Evolutionary conservation across 2,113 vertebrate genomes (phyloP), one percentile per base, ranked within the genome.

Genomic region (Bubo blakistoni): DNA sequence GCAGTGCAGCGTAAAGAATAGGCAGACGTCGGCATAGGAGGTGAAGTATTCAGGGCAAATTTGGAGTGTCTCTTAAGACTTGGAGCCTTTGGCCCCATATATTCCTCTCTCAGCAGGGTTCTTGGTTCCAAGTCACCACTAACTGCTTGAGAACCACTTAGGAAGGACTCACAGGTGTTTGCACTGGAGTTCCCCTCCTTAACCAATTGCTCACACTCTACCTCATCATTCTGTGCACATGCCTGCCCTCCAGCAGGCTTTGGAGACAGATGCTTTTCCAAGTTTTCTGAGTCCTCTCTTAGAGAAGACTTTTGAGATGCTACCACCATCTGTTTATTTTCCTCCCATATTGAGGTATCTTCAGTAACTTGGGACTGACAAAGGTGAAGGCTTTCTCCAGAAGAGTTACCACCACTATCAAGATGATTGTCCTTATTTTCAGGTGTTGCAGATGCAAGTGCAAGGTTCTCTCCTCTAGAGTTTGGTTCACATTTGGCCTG

Each of bases 1-100:
- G 98, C 98, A 0, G 98, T 98, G 82, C 97, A 97, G 34, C 98
- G 97, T 36, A 98, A 97, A 47, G 98, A 96, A 10, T 98, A 98
- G 29, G 96, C 65, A 69, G 94, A 89, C 34, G 72, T 81, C 22
- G 86, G 97, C 30, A 44, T 1, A 13, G 24, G 49, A 55, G 95
- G 81, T 0, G 29, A 90, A 51, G 67, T 9, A 16, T 21, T 46
- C 55, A 81, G 62, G 27, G 57, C 20, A 27, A 70, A 88, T 25
- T 63, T 80, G 19, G 97, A 97, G 13, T 79, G 69, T 44, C 96
- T 98, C 80, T 97, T 96, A 10, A 90, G 87, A 26, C 94, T 91
- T 25, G 55, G 93, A 20, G 78, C 96, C 92, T 98, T 98, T 54
- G 92, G 95, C 27, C 94, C 93, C 2, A 9, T 71, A 13, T 38